Percentiles rank a stretch among this genome's conserved stretches.
phyloP scores from a whole-genome alignment of 2,113 vertebrate genomes.

The Lepus europaeus region DNA sequence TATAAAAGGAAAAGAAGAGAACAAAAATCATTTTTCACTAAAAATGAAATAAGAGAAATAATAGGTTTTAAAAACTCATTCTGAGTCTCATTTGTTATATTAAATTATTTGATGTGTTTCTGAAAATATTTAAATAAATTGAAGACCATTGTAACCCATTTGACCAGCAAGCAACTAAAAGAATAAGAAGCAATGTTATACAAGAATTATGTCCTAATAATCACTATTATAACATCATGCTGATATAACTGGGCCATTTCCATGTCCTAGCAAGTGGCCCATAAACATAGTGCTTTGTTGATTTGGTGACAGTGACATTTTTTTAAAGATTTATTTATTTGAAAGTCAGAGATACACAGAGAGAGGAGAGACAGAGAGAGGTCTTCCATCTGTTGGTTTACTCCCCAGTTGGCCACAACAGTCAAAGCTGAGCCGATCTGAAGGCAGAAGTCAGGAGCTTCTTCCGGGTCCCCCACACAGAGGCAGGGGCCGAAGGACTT shows the following conservation, averaged over 20 bases:
- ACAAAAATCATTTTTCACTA: background rate
- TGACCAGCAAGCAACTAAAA: background rate
- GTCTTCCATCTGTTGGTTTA: too few species aligned
- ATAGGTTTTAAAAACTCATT: background rate
- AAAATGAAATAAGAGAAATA: background rate
- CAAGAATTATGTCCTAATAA: background rate
- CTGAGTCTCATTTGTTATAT: background rate
- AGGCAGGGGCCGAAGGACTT: too few species aligned
- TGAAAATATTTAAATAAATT: background rate
- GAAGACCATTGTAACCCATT: background rate
- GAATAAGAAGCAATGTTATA: background rate
- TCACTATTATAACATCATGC: background rate
- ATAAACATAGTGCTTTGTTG: background rate
- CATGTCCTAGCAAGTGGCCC: background rate
- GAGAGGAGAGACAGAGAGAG: too few species aligned
- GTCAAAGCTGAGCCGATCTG: too few species aligned
- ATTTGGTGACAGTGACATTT: background rate
- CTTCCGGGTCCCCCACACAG: too few species aligned
- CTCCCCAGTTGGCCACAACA: too few species aligned
- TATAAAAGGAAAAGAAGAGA: background rate
- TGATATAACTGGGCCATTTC: constrained; percentile 38
- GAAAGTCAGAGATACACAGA: too few species aligned
- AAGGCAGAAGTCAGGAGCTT: too few species aligned
- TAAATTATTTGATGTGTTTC: background rate
- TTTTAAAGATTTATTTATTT: too few species aligned